Evolutionary conservation across 1,140 invertebrate species (phyloP).

Genomic region (Psix sp.): DNA sequence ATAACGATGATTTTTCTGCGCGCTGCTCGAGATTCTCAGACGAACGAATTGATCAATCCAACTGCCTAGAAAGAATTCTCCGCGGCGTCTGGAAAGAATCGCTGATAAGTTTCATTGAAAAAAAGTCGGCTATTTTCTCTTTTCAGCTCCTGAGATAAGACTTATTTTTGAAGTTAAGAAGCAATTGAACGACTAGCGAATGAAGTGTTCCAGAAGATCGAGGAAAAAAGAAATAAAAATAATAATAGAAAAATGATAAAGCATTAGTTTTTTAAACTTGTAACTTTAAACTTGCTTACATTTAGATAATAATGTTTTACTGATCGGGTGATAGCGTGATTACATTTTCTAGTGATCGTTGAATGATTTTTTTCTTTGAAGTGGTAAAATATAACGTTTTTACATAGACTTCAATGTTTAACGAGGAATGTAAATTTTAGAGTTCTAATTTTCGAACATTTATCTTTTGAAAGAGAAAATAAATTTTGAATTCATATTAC

Average conservation of each 20-base stretch:
- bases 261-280: no score
- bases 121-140: slow-evolving; percentile 7
- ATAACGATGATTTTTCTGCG: slow-evolving; percentile 27
- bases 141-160: slow-evolving; percentile 6
- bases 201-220: not conserved
- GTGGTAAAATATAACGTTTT: no score
- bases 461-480: no score
- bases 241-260: not conserved
- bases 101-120: slow-evolving; percentile 33
- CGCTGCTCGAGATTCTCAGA: slow-evolving; percentile 23
- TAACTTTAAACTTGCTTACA: no score
- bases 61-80: slow-evolving; percentile 7
- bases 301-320: no score
- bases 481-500: no score
- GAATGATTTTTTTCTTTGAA: no score
- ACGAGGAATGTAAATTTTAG: no score
- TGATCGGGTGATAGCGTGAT: no score
- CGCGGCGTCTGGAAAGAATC: slow-evolving; percentile 21
- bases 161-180: slow-evolving; percentile 11
- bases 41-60: slow-evolving; percentile 23
- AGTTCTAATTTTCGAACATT: no score
- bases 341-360: no score
- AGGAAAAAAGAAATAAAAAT: not conserved
- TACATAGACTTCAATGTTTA: no score
- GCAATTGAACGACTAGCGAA: slow-evolving; percentile 6